Evolutionary conservation across 1,140 invertebrate species (phyloP), one percentile per base, ranked within the genome.

Genomic region (Zaprionus africanus): DNA sequence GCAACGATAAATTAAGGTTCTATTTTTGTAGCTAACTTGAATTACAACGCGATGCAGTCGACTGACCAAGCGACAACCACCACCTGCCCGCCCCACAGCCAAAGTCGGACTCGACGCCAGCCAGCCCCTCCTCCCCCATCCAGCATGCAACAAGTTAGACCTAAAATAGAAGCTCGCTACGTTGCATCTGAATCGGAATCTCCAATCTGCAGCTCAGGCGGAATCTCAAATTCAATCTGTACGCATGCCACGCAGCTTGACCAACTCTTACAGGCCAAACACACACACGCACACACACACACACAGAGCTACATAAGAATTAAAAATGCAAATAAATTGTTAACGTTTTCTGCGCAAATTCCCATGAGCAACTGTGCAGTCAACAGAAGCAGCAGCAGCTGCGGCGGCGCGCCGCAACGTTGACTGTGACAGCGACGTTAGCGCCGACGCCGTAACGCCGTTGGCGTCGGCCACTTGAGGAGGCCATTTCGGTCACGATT

Each of bases 271-370:
- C 66, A 64, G 26, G 34, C 24, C 34, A 43, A 2, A 15, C 19
- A 38, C 34, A 38, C 49, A 67, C 58, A 51, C 13, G 22, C 17
- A 26, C 22, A n/a, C 36, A 63, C 59, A 62, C 60, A 62, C 41
- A 43, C 34, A 19, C 17, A 46, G 36, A 56, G 67, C 59, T 56
- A 88, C 81, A 86, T 90, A 79, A 85, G 90, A 90, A 90, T 90
- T 85, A 90, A 90, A 90, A 90, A 90, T 90, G 85, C 85, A 90
- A 90, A 90, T 90, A 90, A 90, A 90, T 85, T 85, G 86, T 90
- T 90, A 90, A 90, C 78, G 87, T 78, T 84, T 74, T 84, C 79
- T 76, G 85, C 69, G 76, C 85, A 81, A 85, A 90, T 90, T 90
- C 86, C 85, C 84, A 81, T 59, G 76, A 70, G 61, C 60, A 28